Base-by-base conservation (phyloP, 2,888 invertebrate species). In the Cephus sareptanus region DNA sequence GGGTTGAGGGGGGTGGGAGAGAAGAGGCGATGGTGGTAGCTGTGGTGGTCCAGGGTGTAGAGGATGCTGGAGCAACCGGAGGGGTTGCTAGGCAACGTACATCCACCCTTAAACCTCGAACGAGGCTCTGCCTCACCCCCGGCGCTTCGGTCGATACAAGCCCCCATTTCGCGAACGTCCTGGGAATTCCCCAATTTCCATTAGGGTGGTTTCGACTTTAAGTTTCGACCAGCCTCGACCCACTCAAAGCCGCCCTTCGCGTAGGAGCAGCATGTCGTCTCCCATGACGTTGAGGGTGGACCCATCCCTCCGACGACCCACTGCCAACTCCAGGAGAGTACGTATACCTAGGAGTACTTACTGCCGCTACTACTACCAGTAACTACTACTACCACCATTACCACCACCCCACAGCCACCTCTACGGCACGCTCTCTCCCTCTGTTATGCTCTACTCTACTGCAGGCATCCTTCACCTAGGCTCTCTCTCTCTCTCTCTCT, bases 21-120 rank as follows among this genome's bases (percentile, higher is more conserved):
- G 73, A 68, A 35, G 73, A 31, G 73, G 34, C 70, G 79, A 71
- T 11, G 74, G 70, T 79, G 78, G 79, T 80, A 70, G 73, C 73
- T 23, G 69, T 33, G 77, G 74, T 74, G 78, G 76, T 75, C 80
- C 73, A 77, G 82, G 79, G 81, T 77, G 80, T 75, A 34, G 78
- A 31, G 30, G 70, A 76, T 77, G 79, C 35, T 78, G 79, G 87
- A 85, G 85, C 85, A 79, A 73, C 73, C 83, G 85, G 86, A 85
- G 82, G 82, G 84, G 91, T 91, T 91, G 91, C 91, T 85, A 87
- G 84, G 91, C 90, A 90, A 91, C 91, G 85, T 83, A 82, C 86
- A 86, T 89, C 90, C 88, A 90, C 89, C 91, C 91, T 89, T 88
- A 87, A 90, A 88, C 87, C 86, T 85, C 83, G 84, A 83, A 85